A percentile compares a stretch with the other conserved stretches of the same genome.
These are phyloP conservation scores for Gracilinanus agilis DNA, from an alignment of 2,113 vertebrate genomes.

Conservation along the genomic window DNA sequence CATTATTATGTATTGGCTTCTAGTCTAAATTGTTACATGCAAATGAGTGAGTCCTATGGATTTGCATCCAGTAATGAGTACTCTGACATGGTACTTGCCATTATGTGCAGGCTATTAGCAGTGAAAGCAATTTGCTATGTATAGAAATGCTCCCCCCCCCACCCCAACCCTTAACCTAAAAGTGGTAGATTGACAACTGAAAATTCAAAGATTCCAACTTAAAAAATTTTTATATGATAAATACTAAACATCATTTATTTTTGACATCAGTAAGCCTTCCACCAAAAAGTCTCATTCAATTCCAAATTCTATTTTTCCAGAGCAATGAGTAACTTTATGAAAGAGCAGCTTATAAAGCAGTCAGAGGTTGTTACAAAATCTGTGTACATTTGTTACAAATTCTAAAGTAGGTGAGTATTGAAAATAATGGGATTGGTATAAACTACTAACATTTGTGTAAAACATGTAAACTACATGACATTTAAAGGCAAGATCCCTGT, in stretches of 20 bases:
- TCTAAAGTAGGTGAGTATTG: not conserved
- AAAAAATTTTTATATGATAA: not conserved
- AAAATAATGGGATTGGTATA: not conserved
- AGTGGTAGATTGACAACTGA: not conserved
- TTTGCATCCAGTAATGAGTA: not conserved
- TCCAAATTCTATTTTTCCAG: not conserved
- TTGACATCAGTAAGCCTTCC: not conserved
- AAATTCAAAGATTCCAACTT: not conserved
- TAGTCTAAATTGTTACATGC: not conserved
- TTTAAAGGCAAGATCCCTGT: not conserved
- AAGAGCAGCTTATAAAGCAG: not conserved
- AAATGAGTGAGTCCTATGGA: not conserved
- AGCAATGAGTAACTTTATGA: not conserved
- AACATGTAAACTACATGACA: not conserved
- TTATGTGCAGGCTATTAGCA: not conserved
- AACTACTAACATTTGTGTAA: not conserved
- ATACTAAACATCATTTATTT: not conserved
- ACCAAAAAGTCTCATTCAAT: not conserved
- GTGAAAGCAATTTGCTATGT: not conserved
- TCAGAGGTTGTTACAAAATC: not conserved
- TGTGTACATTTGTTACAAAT: not conserved
- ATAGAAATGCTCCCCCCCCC: not conserved
- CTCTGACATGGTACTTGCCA: not conserved
- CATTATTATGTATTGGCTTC: not conserved
- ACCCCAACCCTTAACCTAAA: not conserved